A percentile compares a stretch with the other conserved stretches of the same genome.
phyloP scores from a whole-genome alignment of 2,888 invertebrate genomes.

The Caenorhabditis japonica region DNA sequence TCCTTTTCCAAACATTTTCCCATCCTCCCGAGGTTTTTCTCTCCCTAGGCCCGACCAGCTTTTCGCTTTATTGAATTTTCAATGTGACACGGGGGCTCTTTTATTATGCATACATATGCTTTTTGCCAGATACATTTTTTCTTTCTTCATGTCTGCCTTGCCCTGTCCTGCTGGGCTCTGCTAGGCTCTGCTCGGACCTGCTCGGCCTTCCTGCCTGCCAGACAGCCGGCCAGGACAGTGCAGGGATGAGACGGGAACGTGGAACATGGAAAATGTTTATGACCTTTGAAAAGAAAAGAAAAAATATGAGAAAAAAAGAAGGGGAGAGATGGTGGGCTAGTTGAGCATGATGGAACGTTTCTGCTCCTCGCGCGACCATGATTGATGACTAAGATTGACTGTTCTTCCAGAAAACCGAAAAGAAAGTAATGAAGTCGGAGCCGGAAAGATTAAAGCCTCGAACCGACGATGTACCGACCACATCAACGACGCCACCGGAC shows the following conservation, averaged over 20 bases:
- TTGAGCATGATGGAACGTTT: conserved; percentile 9
- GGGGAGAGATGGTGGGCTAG: neutral
- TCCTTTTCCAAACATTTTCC: neutral
- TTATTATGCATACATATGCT: conserved; percentile 51
- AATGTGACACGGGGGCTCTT: conserved; percentile 51
- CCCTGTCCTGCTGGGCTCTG: too few species aligned
- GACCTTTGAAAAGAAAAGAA: conserved; percentile 2
- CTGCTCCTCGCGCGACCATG: neutral
- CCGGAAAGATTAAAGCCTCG: conserved; percentile 33
- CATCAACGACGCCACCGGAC: conserved; percentile 28
- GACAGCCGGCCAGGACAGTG: too few species aligned
- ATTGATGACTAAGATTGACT: conserved; percentile 2
- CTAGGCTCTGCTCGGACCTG: too few species aligned
- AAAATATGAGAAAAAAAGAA: neutral
- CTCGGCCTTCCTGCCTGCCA: too few species aligned
- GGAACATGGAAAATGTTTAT: conserved; percentile 9
- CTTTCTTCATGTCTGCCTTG: conserved; percentile 21
- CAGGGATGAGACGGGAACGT: neutral
- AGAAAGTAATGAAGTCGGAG: conserved; percentile 34
- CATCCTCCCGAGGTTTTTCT: conserved; percentile 6
- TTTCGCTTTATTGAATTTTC: conserved; percentile 53
- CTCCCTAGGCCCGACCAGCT: conserved; percentile 21
- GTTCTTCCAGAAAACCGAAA: conserved; percentile 44
- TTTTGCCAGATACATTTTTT: conserved; percentile 49
- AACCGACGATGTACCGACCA: conserved; percentile 38